Percentiles rank a stretch among this genome's conserved stretches.
Conservation (phyloP, 2,797 vertebrate genomes). For the Pangasius djambal region DNA sequence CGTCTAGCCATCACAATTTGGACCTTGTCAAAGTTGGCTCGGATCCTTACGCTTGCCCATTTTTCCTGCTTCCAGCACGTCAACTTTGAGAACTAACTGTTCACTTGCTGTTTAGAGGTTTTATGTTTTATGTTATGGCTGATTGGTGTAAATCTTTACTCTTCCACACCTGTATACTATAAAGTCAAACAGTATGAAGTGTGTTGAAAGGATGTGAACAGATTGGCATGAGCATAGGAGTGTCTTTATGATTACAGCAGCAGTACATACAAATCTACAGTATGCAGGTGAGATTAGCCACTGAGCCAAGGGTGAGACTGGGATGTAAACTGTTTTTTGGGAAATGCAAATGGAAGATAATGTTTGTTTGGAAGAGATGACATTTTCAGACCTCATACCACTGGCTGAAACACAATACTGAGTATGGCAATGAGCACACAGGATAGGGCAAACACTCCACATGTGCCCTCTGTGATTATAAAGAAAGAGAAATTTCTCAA, state of each 20-base stretch:
- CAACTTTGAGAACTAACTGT: no score
- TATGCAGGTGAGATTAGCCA: background rate
- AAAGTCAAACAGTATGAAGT: background rate
- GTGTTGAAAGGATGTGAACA: background rate
- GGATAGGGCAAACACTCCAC: background rate
- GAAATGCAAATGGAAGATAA: background rate
- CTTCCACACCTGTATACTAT: background rate
- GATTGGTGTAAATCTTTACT: background rate
- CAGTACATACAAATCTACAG: background rate
- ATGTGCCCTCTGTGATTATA: background rate
- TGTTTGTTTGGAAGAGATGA: background rate
- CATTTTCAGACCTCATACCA: background rate
- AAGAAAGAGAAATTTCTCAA: no score
- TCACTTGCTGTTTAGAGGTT: no score
- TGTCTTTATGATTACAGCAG: background rate
- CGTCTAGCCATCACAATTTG: no score
- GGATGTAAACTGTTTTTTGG: background rate
- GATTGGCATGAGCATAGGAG: background rate
- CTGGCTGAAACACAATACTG: background rate
- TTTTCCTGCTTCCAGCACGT: no score
- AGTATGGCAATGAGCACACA: background rate
- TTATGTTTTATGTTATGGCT: no score
- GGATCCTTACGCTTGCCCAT: no score
- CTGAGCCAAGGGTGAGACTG: background rate
- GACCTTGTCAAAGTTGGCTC: no score